Evolutionary conservation across 1,140 invertebrate species (phyloP).

Genomic region (Telenomus remus): DNA sequence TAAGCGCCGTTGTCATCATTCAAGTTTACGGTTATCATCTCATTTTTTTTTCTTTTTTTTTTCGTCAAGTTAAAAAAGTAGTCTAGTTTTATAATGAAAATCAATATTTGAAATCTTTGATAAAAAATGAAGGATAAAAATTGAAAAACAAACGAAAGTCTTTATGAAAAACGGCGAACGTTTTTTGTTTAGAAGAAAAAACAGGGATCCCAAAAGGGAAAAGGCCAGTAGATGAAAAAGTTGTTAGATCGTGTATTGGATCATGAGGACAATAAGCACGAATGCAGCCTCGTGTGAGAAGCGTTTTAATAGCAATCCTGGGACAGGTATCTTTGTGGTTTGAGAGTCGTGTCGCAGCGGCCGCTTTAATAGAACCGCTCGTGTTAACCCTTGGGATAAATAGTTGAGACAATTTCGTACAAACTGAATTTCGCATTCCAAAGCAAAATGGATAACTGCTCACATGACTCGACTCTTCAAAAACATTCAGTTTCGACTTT

Average conservation of each 20-base stretch:
- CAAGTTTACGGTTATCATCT: too few relatives aligned
- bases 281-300: conserved; percentile 29
- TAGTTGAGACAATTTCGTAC: conserved; percentile 53
- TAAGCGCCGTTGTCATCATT: too few relatives aligned
- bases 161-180: too few relatives aligned
- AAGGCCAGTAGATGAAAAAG: too few relatives aligned
- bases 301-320: conserved; percentile 52
- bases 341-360: conserved; percentile 48
- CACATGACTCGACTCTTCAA: background rate
- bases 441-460: conserved; percentile 25
- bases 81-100: too few relatives aligned
- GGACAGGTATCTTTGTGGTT: conserved; percentile 52
- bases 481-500: background rate
- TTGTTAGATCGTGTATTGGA: conserved; percentile 31
- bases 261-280: conserved; percentile 45
- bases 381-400: conserved; percentile 58
- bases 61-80: too few relatives aligned
- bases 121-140: too few relatives aligned
- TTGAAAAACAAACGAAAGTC: too few relatives aligned
- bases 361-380: conserved; percentile 53
- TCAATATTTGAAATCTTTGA: too few relatives aligned
- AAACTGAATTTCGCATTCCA: conserved; percentile 55
- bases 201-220: background rate
- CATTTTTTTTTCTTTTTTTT: too few relatives aligned
- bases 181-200: background rate